Evolutionary conservation across 2,888 invertebrate genomes (phyloP).

Genomic region (Eupithecia insigniata): DNA sequence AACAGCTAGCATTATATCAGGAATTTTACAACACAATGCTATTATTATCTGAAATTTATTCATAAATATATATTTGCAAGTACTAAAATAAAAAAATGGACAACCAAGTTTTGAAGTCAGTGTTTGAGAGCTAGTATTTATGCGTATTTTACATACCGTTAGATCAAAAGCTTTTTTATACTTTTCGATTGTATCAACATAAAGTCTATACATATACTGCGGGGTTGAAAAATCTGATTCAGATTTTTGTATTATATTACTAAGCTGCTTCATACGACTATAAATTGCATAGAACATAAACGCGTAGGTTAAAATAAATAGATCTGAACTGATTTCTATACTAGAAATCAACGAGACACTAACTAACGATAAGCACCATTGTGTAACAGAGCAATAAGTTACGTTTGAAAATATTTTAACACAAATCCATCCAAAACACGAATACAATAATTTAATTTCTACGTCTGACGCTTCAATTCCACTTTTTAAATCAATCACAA

Average conservation of each 20-base stretch:
- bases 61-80: not conserved
- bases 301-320: not conserved
- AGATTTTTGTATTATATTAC: not conserved
- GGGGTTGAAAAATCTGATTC: not conserved
- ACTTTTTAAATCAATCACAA: not conserved
- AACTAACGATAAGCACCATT: not conserved
- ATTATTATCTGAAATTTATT: conserved; percentile 1
- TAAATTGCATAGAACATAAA: not conserved
- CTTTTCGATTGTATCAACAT: not conserved
- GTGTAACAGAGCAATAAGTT: not conserved
- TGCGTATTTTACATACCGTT: not conserved
- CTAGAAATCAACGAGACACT: not conserved
- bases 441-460: not conserved
- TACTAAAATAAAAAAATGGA: not conserved
- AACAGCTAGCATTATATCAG: not conserved
- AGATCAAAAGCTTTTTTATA: not conserved
- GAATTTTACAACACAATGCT: not conserved
- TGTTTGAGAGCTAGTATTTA: too few relatives aligned
- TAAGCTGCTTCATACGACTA: not conserved
- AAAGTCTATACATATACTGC: not conserved
- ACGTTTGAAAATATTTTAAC: not conserved
- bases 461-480: not conserved
- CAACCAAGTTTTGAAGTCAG: not conserved
- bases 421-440: not conserved
- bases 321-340: not conserved